A percentile compares a stretch with the other conserved stretches of the same genome.
These are phyloP conservation scores for Platanista minor DNA, from an alignment of 2,113 vertebrate genomes.

Conservation along the genomic window DNA sequence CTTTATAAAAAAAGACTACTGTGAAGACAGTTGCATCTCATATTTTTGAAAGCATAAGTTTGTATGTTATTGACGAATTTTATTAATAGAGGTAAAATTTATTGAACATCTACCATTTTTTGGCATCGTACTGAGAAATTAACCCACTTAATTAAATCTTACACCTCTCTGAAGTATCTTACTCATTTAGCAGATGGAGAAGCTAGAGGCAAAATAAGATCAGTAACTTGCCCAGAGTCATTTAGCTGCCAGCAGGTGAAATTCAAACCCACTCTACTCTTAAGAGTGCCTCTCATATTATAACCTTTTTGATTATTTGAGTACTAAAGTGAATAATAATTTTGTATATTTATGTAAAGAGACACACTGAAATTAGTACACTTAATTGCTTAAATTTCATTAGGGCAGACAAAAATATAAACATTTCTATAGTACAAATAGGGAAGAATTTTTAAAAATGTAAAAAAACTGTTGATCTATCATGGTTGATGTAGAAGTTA, in stretches of 20 bases:
- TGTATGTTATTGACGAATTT: not conserved
- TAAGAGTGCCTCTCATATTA: not conserved
- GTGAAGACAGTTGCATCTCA: not conserved
- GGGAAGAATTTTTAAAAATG: not conserved
- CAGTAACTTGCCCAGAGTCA: not conserved
- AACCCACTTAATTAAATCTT: not conserved
- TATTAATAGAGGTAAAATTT: not conserved
- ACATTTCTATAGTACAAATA: not conserved
- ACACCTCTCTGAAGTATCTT: not conserved
- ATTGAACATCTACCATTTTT: not conserved
- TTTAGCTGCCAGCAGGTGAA: not conserved
- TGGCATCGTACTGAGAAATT: not conserved
- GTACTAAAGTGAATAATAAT: not conserved
- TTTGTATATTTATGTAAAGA: not conserved
- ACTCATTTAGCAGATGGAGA: not conserved
- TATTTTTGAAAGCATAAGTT: not conserved
- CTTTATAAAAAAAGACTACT: not conserved
- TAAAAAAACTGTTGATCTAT: not conserved
- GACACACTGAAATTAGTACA: not conserved
- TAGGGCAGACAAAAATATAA: not conserved
- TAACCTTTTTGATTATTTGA: not conserved
- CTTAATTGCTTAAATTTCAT: not conserved
- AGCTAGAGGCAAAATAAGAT: not conserved
- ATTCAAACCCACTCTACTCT: not conserved
- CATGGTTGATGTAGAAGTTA: not conserved